Evolutionary conservation across 2,113 vertebrate genomes (phyloP), one percentile per base, ranked within the genome.

Genomic region (Apodemus sylvaticus): DNA sequence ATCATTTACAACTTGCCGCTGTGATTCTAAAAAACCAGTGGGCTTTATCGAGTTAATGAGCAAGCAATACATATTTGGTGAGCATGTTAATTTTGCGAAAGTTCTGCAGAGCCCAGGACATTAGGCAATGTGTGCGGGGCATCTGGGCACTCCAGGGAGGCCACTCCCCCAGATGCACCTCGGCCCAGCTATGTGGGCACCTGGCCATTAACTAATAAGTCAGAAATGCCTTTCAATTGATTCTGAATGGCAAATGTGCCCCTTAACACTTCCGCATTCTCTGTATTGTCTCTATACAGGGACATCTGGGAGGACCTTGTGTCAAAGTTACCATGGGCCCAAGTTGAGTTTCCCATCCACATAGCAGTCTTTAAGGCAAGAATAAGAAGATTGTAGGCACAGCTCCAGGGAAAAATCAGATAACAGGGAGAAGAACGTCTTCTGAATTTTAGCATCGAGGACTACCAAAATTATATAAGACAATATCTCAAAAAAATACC

Each of bases 31-130:
- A 98, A 98, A 98, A 97, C 97, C 98, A 98, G 98, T 98, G 97
- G 96, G 97, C 98, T 98, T 98, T 96, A 98, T 98, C 97, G 42
- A 98, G 96, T 97, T 98, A 98, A 98, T 97, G 98, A 98, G 97
- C 98, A 97, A 98, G 98, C 98, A 98, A 98, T 98, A 98, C 97
- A 98, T 98, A 98, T 98, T 98, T 92, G 97, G 97, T 97, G 94
- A 96, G 92, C 29, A 45, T 97, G 97, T 97, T 98, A 98, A 98
- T 98, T 98, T 98, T 97, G 82, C 90, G 86, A 97, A 98, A 98
- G 96, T 98, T 98, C 95, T 97, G 97, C 95, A 97, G 98, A 98
- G 96, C 97, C 98, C 97, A 94, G 95, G 97, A 98, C 96, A 97
- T 97, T 97, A 97, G 96, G 91, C 95, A 94, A 94, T 5, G 0